These are phyloP conservation scores for Nycticryphes semicollaris DNA, from an alignment of 2,113 vertebrate species.

Conservation along the genomic window DNA sequence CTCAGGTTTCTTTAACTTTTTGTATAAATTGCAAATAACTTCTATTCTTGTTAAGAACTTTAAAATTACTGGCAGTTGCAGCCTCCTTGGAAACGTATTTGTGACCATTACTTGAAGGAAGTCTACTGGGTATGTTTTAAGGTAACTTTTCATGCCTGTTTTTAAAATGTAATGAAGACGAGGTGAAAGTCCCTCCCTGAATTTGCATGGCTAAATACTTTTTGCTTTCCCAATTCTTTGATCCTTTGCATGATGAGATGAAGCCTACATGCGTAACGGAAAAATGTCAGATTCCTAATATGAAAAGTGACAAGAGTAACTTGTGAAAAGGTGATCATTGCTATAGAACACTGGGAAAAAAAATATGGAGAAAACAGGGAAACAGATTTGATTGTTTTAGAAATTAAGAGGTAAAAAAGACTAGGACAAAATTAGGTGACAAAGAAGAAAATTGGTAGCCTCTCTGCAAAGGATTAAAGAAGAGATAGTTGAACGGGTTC, in stretches of 20 bases:
- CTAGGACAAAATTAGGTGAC: background rate
- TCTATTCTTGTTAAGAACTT: background rate
- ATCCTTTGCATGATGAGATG: background rate
- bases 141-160: background rate
- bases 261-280: background rate
- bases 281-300: background rate
- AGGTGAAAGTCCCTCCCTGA: background rate
- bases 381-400: background rate
- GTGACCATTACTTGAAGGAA: background rate
- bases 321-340: background rate
- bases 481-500: background rate
- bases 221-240: background rate
- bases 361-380: background rate
- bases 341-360: background rate
- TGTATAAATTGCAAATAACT: background rate
- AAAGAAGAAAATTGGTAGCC: background rate
- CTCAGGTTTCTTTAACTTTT: background rate
- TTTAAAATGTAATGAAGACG: background rate
- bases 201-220: background rate
- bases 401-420: background rate
- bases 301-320: background rate
- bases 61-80: background rate
- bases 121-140: background rate
- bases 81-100: background rate
- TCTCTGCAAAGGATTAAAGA: background rate